Base-by-base conservation (phyloP, 2,888 invertebrate species). In the Tricholauxania praeusta region DNA sequence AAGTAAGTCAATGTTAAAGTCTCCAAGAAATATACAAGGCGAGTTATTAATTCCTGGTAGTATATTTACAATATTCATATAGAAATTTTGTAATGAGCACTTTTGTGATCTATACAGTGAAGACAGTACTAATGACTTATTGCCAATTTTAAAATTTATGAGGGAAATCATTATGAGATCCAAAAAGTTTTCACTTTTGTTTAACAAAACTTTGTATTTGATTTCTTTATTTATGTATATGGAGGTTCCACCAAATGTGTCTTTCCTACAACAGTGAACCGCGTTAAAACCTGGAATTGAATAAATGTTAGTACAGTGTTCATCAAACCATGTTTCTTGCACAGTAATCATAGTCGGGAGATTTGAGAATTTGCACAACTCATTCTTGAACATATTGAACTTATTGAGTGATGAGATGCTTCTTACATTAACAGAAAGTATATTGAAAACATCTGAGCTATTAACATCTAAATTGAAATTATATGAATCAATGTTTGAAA, bases 1-100 rank as follows among this genome's bases (percentile, higher is more conserved):
- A 6, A 53, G 53, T 53, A 53, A 53, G 15, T 53, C 53, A 53
- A 53, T 53, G n/a, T 53, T n/a, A 53, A 53, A 53, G 19, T 53
- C 53, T n/a, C 53, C 53, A n/a, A 53, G 53, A 53, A 53, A n/a
- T 53, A 53, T 53, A 53, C n/a, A 53, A 53, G 53, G 53, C 17
- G n/a, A 53, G n/a, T 15, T 53, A 53, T 53, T n/a, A 53, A 53
- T n/a, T 12, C 53, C 53, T 53, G 53, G 53, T 19, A 53, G 53
- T 53, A 15, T n/a, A 53, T 53, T 53, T n/a, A 10, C n/a, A n/a
- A 53, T 14, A 12, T 10, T 53, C 12, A 8, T 53, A 53, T 53
- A 53, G n/a, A 53, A 53, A 53, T 15, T 15, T 53, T n/a, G 53
- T 15, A 53, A 53, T 15, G 53, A 15, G n/a, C 53, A 53, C 53